Conservation (phyloP, 64 coral and sea anemone genomes). For the Actinia equina region DNA sequence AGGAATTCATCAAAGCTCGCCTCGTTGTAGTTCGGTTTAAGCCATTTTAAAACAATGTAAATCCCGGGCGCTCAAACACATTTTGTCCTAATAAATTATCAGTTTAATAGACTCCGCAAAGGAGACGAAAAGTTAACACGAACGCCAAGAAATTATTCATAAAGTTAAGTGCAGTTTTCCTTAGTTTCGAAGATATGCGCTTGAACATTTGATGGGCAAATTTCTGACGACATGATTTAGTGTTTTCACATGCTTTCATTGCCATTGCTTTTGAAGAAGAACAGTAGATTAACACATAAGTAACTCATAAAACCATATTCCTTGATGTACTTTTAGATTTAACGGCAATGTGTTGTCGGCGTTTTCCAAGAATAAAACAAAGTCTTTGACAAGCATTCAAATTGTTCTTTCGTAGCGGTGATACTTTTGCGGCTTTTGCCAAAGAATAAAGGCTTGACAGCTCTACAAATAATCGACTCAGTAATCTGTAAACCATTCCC, state of each 20-base stretch:
- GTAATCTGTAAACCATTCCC: conserved; percentile 60
- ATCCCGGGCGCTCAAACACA: not conserved
- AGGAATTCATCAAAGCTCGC: not conserved
- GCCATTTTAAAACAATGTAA: not conserved
- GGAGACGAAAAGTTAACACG: conserved; percentile 1
- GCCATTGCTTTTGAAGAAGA: not conserved
- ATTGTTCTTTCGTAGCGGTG: not conserved
- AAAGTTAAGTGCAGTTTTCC: not conserved
- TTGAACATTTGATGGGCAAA: not conserved
- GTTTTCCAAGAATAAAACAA: not conserved
- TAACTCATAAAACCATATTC: conserved; percentile 24
- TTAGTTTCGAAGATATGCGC: conserved; percentile 13
- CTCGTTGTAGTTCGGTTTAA: not conserved
- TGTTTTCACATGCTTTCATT: not conserved
- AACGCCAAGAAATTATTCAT: not conserved
- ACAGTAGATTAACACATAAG: conserved; percentile 47
- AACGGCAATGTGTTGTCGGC: conserved; percentile 25
- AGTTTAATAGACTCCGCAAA: not conserved
- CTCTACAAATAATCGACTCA: not conserved
- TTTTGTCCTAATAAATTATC: not conserved
- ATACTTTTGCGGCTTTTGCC: conserved; percentile 5
- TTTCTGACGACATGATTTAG: not conserved
- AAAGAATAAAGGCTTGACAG: conserved; percentile 13
- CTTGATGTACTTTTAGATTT: conserved; percentile 32
- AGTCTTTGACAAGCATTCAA: conserved; percentile 25